Evolutionary conservation across 2,888 invertebrate species (phyloP).

Genomic region (Neoscelio sp.): DNA sequence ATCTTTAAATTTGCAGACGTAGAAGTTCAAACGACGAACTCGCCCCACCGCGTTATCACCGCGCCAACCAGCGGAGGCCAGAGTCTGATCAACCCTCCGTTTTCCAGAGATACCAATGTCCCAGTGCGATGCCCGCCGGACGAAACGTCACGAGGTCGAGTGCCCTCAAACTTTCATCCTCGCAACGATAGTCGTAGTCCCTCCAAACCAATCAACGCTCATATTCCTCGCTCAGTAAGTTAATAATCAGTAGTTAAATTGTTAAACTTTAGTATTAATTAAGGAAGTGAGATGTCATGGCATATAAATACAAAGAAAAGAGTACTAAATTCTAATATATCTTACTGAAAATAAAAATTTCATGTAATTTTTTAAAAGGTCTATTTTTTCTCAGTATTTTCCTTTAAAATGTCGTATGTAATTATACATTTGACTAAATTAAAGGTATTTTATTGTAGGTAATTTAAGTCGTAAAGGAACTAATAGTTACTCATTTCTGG

Average conservation of each 20-base stretch:
- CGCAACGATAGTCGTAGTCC: conserved; percentile 73
- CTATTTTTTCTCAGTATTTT: too few relatives aligned
- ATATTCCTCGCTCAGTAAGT: conserved; percentile 79
- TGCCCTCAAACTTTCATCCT: conserved; percentile 70
- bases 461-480: too few relatives aligned
- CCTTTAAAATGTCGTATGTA: too few relatives aligned
- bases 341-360: too few relatives aligned
- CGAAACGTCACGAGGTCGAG: conserved; percentile 71
- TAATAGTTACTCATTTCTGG: too few relatives aligned
- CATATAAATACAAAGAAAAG: too few relatives aligned
- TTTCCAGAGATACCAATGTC: conserved; percentile 81
- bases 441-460: too few relatives aligned
- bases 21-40: conserved; percentile 82
- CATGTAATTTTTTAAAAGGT: too few relatives aligned
- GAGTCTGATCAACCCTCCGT: conserved; percentile 82
- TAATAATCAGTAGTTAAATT: neutral
- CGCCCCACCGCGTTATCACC: conserved; percentile 79
- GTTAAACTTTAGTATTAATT: too few relatives aligned
- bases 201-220: conserved; percentile 73
- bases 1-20: conserved; percentile 78
- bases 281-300: too few relatives aligned
- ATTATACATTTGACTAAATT: too few relatives aligned
- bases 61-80: conserved; percentile 76
- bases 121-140: conserved; percentile 79
- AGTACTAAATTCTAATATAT: too few relatives aligned